Conservation (phyloP, 2,888 invertebrate species). For the Amphipyra berbera region DNA sequence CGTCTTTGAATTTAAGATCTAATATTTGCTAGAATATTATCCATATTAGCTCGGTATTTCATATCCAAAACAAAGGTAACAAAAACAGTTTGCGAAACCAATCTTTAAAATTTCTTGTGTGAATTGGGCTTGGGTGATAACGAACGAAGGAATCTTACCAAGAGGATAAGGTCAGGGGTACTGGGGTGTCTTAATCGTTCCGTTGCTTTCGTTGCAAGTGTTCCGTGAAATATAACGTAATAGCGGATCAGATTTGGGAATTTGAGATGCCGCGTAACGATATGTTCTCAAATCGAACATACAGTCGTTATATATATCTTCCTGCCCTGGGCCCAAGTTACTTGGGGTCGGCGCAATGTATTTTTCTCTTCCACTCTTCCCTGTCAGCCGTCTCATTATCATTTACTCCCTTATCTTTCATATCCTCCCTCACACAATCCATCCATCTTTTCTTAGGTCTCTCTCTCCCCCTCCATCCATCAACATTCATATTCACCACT, state of each 20-base stretch:
- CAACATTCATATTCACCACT: too few species aligned
- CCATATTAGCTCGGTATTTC: slow-evolving; percentile 1
- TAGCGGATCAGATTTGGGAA: slow-evolving; percentile 13
- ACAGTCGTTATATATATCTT: too few species aligned
- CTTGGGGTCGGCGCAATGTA: too few species aligned
- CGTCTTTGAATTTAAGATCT: not conserved
- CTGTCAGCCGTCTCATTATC: too few species aligned
- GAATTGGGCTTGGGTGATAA: slow-evolving; percentile 33
- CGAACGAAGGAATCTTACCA: slow-evolving; percentile 15
- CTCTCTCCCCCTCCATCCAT: too few species aligned
- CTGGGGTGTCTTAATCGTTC: slow-evolving; percentile 43
- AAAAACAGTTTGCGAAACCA: slow-evolving; percentile 51
- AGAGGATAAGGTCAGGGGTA: slow-evolving; percentile 1
- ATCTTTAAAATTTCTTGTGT: slow-evolving; percentile 54
- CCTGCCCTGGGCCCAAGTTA: too few species aligned
- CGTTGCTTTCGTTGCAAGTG: slow-evolving; percentile 49
- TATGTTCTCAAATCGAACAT: not conserved
- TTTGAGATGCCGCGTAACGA: not conserved
- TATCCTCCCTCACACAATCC: too few species aligned
- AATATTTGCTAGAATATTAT: slow-evolving; percentile 14
- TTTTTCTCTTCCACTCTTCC: too few species aligned
- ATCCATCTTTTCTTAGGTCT: too few species aligned
- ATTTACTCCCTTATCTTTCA: too few species aligned
- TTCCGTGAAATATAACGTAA: slow-evolving; percentile 39
- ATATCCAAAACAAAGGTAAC: slow-evolving; percentile 23